These are phyloP conservation scores for Argya squamiceps DNA, from an alignment of 2,797 vertebrate genomes.

Conservation along the genomic window DNA sequence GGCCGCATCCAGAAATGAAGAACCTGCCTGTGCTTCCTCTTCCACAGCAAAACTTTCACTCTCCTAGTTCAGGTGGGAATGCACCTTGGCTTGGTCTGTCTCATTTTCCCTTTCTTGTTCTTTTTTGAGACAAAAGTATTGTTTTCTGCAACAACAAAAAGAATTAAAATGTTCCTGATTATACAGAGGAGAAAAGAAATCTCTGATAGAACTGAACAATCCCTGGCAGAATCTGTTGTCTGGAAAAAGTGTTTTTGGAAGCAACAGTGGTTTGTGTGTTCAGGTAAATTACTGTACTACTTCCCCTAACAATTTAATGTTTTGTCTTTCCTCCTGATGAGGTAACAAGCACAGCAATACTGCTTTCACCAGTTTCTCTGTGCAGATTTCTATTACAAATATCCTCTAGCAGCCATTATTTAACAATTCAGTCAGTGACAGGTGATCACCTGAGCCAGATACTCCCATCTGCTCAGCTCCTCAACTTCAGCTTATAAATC, in stretches of 20 bases:
- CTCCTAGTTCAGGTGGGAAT: neutral
- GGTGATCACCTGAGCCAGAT: neutral
- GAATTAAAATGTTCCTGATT: neutral
- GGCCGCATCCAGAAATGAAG: neutral
- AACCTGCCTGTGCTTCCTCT: neutral
- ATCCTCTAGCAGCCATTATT: neutral
- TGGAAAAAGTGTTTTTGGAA: neutral
- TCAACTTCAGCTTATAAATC: neutral
- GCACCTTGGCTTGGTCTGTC: neutral
- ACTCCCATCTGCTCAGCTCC: neutral
- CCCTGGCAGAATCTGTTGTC: neutral
- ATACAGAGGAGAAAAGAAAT: neutral
- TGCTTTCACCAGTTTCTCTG: neutral
- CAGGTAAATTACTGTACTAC: neutral
- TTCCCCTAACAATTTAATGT: neutral
- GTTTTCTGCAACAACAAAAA: neutral
- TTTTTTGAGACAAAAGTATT: neutral
- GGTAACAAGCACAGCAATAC: neutral
- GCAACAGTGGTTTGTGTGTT: neutral
- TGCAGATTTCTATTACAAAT: neutral
- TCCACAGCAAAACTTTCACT: neutral
- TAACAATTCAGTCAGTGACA: neutral
- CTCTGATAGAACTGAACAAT: neutral
- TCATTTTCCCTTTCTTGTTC: neutral
- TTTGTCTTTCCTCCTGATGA: neutral